These are phyloP conservation scores for Nilaparvata lugens DNA, from an alignment of 1,140 invertebrate species.

Conservation along the genomic window DNA sequence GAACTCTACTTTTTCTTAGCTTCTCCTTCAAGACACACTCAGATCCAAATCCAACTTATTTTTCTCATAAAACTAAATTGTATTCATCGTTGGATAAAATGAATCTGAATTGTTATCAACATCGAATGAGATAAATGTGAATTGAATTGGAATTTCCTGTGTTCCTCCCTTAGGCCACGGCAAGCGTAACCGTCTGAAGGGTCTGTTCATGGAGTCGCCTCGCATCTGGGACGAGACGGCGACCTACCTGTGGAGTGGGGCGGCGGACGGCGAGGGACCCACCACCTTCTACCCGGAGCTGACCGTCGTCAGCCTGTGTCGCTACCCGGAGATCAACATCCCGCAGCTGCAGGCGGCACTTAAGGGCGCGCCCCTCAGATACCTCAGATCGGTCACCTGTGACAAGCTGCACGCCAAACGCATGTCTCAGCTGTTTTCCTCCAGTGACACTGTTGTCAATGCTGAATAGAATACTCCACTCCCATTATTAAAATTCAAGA, in stretches of 20 bases:
- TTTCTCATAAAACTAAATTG: no score
- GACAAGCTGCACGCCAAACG: conserved; percentile 10
- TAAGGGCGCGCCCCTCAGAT: conserved; percentile 6
- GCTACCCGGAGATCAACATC: conserved; percentile 23
- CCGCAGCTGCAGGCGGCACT: conserved; percentile 13
- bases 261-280: not conserved
- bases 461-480: no score
- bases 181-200: conserved; percentile 18
- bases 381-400: conserved; percentile 7
- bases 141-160: not conserved
- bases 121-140: not conserved
- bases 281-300: conserved; percentile 16
- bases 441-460: not conserved
- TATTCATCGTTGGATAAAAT: no score
- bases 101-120: no score
- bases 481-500: no score
- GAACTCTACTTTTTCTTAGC: no score
- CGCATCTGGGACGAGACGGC: conserved; percentile 19
- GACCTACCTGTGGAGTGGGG: conserved; percentile 9
- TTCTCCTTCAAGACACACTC: no score
- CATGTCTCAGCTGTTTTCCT: conserved; percentile 3
- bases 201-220: conserved; percentile 29
- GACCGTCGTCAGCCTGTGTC: conserved; percentile 21
- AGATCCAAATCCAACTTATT: no score
- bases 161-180: conserved; percentile 9